A percentile compares a stretch with the other conserved stretches of the same genome.
Conservation (phyloP, 1,140 invertebrate genomes). For the Lineus longissimus region DNA sequence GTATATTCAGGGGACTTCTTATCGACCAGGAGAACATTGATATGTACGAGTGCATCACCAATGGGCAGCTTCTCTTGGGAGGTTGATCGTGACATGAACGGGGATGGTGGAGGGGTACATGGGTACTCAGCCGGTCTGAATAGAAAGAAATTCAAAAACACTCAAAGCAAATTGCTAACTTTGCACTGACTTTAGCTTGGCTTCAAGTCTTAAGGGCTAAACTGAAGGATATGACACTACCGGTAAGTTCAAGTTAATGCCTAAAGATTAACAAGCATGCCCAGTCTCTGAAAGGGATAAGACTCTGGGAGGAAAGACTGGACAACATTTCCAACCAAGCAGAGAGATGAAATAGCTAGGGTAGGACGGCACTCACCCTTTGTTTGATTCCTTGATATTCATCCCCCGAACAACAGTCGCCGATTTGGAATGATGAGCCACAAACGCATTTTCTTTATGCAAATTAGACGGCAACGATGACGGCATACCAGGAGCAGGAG, state of each 20-base stretch:
- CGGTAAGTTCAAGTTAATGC: too few species aligned
- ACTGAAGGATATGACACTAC: too few species aligned
- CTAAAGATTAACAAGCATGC: too few species aligned
- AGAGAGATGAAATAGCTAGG: too few species aligned
- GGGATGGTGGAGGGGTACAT: constrained; percentile 70
- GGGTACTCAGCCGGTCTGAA: constrained; percentile 52
- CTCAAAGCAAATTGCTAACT: too few species aligned
- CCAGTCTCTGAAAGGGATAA: too few species aligned
- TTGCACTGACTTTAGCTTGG: too few species aligned
- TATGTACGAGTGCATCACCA: constrained; percentile 58
- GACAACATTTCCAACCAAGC: too few species aligned
- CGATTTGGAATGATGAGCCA: too few species aligned
- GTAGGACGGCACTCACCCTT: too few species aligned
- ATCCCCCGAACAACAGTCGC: background rate
- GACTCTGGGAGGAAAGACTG: too few species aligned
- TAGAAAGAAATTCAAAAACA: constrained; percentile 8
- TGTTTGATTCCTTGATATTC: background rate
- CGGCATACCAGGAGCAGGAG: constrained; percentile 43
- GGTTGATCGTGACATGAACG: constrained; percentile 40
- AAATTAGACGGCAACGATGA: constrained; percentile 47
- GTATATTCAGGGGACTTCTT: constrained; percentile 60
- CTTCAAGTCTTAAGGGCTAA: too few species aligned
- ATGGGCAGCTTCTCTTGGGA: constrained; percentile 28
- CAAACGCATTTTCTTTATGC: constrained; percentile 15
- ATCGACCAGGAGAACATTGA: constrained; percentile 62